A percentile compares a stretch with the other conserved stretches of the same genome.
Conservation (phyloP, 2,888 invertebrate species). For the Xestia sexstrigata region DNA sequence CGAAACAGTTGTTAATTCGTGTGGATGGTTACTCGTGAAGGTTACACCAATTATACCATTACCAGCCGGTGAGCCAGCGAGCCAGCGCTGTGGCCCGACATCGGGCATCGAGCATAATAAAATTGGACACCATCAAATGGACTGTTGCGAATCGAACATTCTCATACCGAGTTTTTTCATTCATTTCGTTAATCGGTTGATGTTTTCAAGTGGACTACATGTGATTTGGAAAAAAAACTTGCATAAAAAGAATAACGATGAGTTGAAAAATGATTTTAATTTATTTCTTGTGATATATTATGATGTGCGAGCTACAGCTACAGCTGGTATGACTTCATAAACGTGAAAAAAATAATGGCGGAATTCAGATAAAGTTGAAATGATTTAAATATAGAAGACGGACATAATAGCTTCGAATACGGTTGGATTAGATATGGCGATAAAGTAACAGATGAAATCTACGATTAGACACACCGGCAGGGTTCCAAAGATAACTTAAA, state of each 20-base stretch:
- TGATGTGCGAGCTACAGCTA: not conserved
- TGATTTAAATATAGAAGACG: not conserved
- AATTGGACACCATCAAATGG: constrained; percentile 64
- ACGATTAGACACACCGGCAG: not conserved
- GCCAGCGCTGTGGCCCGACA: constrained; percentile 29
- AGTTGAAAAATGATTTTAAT: constrained; percentile 32
- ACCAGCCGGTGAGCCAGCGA: constrained; percentile 11
- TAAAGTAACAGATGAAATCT: not conserved
- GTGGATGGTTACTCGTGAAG: constrained; percentile 45
- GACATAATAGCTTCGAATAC: not conserved
- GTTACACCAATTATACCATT: constrained; percentile 66
- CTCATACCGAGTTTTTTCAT: constrained; percentile 41
- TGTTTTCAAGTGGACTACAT: constrained; percentile 31
- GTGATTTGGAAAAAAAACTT: constrained; percentile 37
- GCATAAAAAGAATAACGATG: constrained; percentile 27
- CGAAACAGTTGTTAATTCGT: constrained; percentile 50
- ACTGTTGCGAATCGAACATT: constrained; percentile 63
- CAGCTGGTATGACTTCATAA: constrained; percentile 16
- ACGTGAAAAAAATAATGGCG: not conserved
- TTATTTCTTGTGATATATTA: constrained; percentile 44
- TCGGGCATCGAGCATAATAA: constrained; percentile 48
- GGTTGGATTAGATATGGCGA: not conserved
- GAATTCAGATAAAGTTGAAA: constrained; percentile 12
- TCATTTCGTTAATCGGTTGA: constrained; percentile 36
- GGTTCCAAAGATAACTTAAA: not conserved